Conservation (phyloP, 2,888 invertebrate species). For the Drosophila algonquin region DNA sequence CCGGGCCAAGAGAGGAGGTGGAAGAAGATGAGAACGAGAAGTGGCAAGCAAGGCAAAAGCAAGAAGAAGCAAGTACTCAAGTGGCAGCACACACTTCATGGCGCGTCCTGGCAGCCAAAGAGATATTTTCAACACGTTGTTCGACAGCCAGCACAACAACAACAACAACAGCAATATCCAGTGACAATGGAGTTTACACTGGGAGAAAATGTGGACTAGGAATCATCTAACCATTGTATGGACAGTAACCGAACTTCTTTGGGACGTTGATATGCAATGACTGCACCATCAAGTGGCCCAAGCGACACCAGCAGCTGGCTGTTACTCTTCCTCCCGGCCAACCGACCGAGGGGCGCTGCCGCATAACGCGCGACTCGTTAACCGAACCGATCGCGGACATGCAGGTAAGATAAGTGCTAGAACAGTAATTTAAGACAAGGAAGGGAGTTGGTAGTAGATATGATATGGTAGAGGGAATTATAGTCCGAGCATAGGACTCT, state of each 20-base stretch:
- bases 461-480: no score
- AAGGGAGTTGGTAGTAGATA: no score
- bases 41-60: conserved; percentile 15
- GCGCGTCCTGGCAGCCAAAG: conserved; percentile 48
- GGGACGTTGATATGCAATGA: no score
- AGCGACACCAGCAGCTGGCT: no score
- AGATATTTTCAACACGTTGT: conserved; percentile 68
- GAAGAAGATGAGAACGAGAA: conserved; percentile 16
- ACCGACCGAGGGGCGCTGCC: no score
- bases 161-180: conserved; percentile 44
- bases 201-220: background rate
- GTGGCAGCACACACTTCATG: conserved; percentile 69
- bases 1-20: conserved; percentile 28
- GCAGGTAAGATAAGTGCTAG: no score
- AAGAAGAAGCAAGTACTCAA: conserved; percentile 54
- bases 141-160: conserved; percentile 54
- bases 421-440: no score
- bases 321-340: no score
- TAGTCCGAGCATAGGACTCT: no score
- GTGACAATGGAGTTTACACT: conserved; percentile 52
- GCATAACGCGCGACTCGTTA: no score
- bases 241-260: background rate
- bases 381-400: no score
- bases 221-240: background rate
- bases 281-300: no score